Evolutionary conservation across 2,797 vertebrate species (phyloP).

Genomic region (Pteropus rufus): DNA sequence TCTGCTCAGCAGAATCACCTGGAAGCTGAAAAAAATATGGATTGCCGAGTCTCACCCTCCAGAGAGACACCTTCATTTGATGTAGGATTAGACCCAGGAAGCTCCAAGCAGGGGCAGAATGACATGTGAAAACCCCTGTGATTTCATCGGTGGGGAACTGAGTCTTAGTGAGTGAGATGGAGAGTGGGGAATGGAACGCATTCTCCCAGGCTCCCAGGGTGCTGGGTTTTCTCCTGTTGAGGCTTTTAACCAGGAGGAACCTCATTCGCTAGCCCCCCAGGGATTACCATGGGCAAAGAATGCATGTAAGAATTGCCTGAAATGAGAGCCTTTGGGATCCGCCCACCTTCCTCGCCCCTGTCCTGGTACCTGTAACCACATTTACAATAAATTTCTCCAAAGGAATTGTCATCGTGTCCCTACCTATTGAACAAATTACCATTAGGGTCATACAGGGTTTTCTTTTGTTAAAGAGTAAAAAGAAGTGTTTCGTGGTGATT

Average conservation of each 20-base stretch:
- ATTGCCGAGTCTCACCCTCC: not conserved
- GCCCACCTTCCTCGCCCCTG: not conserved
- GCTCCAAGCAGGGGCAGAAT: not conserved
- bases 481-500: not conserved
- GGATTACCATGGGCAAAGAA: not conserved
- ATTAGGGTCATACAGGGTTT: not conserved
- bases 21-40: not conserved
- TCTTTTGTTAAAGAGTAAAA: not conserved
- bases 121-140: not conserved
- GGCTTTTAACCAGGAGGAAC: not conserved
- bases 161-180: not conserved
- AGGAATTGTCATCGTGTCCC: not conserved
- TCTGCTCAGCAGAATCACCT: slow-evolving; percentile 40
- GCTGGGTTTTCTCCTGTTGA: not conserved
- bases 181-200: not conserved
- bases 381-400: not conserved
- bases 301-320: not conserved
- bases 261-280: not conserved
- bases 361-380: not conserved
- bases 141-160: not conserved
- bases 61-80: not conserved
- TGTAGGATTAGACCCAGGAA: not conserved
- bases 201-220: rapidly evolving
- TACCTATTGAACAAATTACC: not conserved
- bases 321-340: not conserved